phyloP scores from a whole-genome alignment of 1,140 invertebrate species.

The Pinna nobilis region DNA sequence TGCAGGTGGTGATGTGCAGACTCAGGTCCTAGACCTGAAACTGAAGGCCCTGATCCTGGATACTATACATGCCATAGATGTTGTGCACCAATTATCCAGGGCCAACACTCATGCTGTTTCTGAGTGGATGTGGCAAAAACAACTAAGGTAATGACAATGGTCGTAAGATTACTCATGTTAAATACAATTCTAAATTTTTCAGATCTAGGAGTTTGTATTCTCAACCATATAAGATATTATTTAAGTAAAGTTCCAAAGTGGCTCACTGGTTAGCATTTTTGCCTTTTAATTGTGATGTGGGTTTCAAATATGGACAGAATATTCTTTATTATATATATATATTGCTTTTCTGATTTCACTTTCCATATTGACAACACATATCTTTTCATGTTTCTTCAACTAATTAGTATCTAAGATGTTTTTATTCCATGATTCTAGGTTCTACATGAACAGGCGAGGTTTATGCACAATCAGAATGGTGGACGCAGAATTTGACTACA shows the following conservation, averaged over 20 bases:
- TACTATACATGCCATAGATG: conserved; percentile 90
- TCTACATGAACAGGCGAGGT: conserved; percentile 76
- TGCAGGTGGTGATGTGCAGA: conserved; percentile 53
- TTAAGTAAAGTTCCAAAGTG: too few species aligned
- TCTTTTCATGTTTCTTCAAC: neutral
- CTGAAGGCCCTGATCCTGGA: conserved; percentile 91
- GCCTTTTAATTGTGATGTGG: too few species aligned
- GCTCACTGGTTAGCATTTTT: too few species aligned
- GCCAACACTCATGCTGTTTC: conserved; percentile 79
- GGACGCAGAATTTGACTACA: conserved; percentile 93
- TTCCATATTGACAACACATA: neutral
- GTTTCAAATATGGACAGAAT: too few species aligned
- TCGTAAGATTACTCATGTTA: too few species aligned
- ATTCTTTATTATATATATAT: too few species aligned
- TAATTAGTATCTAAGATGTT: neutral
- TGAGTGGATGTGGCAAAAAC: conserved; percentile 97
- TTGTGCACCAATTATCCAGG: conserved; percentile 86
- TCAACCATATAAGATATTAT: too few species aligned
- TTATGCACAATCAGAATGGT: conserved; percentile 81
- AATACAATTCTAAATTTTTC: too few species aligned
- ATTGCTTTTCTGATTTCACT: neutral
- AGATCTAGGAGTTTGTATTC: too few species aligned
- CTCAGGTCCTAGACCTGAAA: conserved; percentile 75
- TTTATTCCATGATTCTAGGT: conserved; percentile 68
- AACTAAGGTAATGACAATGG: conserved; percentile 90